Conservation (phyloP, 2,888 invertebrate species). For the Hirtodrosophila cameraria region DNA sequence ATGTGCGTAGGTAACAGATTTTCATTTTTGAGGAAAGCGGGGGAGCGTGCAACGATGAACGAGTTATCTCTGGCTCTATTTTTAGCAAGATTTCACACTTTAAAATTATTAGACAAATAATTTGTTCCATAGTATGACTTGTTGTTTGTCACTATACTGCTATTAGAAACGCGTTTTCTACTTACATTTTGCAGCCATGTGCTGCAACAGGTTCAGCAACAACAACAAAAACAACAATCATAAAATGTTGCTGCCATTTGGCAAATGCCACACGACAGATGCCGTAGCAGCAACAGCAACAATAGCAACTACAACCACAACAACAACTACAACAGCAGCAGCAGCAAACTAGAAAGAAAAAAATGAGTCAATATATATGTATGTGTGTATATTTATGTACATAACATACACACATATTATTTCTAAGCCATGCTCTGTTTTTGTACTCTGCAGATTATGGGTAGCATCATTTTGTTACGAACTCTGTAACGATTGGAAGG, state of each 20-base stretch:
- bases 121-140: constrained; percentile 13
- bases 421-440: constrained; percentile 30
- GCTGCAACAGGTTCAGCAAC: constrained; percentile 72
- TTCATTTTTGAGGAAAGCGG: no score
- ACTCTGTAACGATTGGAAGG: no score
- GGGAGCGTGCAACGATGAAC: no score
- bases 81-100: constrained; percentile 10
- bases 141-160: constrained; percentile 1
- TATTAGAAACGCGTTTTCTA: constrained; percentile 34
- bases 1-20: neutral
- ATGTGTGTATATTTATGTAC: constrained; percentile 7
- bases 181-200: constrained; percentile 39
- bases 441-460: no score
- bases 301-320: constrained; percentile 18
- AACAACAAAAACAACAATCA: constrained; percentile 38
- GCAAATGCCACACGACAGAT: constrained; percentile 65
- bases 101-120: constrained; percentile 5
- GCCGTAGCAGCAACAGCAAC: constrained; percentile 10
- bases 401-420: neutral
- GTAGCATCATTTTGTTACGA: no score
- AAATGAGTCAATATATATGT: constrained; percentile 13
- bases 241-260: constrained; percentile 72
- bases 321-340: constrained; percentile 23
- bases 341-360: constrained; percentile 31
- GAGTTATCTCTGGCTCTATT: no score